Evolutionary conservation across 2,888 invertebrate species (phyloP).

Genomic region (Caenorhabditis parvicauda): DNA sequence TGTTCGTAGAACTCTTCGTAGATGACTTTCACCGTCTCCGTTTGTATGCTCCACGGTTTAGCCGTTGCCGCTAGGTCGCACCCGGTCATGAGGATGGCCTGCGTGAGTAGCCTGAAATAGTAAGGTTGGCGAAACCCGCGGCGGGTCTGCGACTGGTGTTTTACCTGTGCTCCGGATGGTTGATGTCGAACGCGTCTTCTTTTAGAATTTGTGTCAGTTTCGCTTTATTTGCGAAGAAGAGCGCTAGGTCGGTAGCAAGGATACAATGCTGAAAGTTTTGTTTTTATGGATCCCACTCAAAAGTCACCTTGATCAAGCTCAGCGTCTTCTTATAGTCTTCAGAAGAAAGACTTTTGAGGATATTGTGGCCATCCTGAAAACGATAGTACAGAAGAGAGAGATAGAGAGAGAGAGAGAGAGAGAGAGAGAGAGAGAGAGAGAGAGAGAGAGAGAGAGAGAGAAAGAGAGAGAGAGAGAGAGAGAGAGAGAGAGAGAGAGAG

Average conservation of each 20-base stretch:
- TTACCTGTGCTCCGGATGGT: conserved; percentile 71
- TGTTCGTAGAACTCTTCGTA: conserved; percentile 81
- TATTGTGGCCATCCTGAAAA: conserved; percentile 76
- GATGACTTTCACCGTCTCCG: conserved; percentile 78
- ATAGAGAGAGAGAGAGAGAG: too few species aligned
- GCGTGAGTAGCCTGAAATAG: conserved; percentile 68
- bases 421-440: too few species aligned
- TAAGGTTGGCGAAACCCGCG: too few species aligned
- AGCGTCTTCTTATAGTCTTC: conserved; percentile 69
- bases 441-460: too few species aligned
- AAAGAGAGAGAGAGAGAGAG: too few species aligned
- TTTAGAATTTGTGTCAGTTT: conserved; percentile 44
- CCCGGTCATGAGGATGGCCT: conserved; percentile 80
- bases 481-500: too few species aligned
- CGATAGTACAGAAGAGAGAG: neutral
- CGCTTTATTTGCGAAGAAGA: conserved; percentile 76
- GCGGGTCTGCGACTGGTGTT: too few species aligned
- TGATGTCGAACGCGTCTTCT: conserved; percentile 71
- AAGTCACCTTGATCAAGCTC: conserved; percentile 70
- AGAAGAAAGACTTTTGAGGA: conserved; percentile 69
- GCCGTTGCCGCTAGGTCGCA: conserved; percentile 81
- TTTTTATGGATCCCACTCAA: neutral
- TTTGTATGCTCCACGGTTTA: conserved; percentile 81
- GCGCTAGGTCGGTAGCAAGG: conserved; percentile 79
- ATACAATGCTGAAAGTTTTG: conserved; percentile 72